These are phyloP conservation scores for Syngnathus floridae DNA, from an alignment of 2,113 vertebrate species.

Conservation along the genomic window DNA sequence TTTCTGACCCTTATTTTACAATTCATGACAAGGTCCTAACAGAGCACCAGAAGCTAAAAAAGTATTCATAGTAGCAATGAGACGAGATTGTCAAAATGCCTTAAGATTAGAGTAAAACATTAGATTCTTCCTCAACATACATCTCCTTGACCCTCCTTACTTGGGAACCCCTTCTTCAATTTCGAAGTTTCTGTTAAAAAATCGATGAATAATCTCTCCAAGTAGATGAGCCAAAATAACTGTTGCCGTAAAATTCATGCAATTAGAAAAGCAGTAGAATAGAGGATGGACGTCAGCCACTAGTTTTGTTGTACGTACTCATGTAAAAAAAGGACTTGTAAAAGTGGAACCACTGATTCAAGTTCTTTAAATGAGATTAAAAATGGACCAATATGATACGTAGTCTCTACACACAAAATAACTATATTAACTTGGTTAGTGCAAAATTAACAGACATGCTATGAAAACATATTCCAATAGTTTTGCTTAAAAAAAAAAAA, in stretches of 20 bases:
- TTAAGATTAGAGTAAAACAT: background rate
- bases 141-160: background rate
- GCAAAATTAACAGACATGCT: too few species aligned
- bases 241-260: background rate
- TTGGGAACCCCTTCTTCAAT: background rate
- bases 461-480: too few species aligned
- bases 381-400: too few species aligned
- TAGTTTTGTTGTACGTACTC: too few species aligned
- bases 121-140: background rate
- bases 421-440: too few species aligned
- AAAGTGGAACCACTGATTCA: too few species aligned
- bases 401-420: too few species aligned
- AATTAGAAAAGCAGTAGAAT: too few species aligned
- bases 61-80: background rate
- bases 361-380: too few species aligned
- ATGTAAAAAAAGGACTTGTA: too few species aligned
- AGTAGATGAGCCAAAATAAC: background rate
- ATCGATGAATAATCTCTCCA: background rate
- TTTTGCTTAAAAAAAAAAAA: background rate
- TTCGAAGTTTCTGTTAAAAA: background rate
- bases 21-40: background rate
- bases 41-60: background rate
- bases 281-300: too few species aligned
- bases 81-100: background rate
- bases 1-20: background rate